These are phyloP conservation scores for Cabera pusaria DNA, from an alignment of 2,888 invertebrate genomes.

Conservation along the genomic window DNA sequence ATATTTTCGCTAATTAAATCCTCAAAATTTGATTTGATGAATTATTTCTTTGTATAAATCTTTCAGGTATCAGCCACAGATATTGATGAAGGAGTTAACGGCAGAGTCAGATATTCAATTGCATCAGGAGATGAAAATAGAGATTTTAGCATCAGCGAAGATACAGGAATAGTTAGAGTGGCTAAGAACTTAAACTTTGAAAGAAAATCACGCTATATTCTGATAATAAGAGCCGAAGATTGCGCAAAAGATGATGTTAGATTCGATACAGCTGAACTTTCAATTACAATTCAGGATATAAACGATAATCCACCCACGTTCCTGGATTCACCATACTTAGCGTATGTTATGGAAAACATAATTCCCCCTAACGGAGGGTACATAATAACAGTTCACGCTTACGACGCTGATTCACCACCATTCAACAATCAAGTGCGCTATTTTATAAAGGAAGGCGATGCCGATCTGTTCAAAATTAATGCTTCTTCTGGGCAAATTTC, in stretches of 20 bases:
- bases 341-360: slow-evolving; percentile 96
- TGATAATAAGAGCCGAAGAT: slow-evolving; percentile 94
- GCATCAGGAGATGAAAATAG: slow-evolving; percentile 94
- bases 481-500: slow-evolving; percentile 96
- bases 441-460: slow-evolving; percentile 96
- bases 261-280: slow-evolving; percentile 91
- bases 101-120: slow-evolving; percentile 95
- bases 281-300: slow-evolving; percentile 93
- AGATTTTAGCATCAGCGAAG: slow-evolving; percentile 96
- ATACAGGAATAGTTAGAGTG: slow-evolving; percentile 94
- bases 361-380: slow-evolving; percentile 91
- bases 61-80: slow-evolving; percentile 93
- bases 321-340: slow-evolving; percentile 96
- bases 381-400: slow-evolving; percentile 92
- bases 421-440: slow-evolving; percentile 96
- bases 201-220: slow-evolving; percentile 91
- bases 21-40: too few relatives aligned
- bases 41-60: slow-evolving; percentile 3
- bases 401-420: slow-evolving; percentile 95
- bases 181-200: slow-evolving; percentile 97
- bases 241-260: slow-evolving; percentile 89
- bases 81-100: slow-evolving; percentile 94
- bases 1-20: too few relatives aligned
- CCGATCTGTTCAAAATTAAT: slow-evolving; percentile 95
- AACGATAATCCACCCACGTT: slow-evolving; percentile 97